These are phyloP conservation scores for Ciconia boyciana DNA, from an alignment of 2,113 vertebrate species.

Conservation along the genomic window DNA sequence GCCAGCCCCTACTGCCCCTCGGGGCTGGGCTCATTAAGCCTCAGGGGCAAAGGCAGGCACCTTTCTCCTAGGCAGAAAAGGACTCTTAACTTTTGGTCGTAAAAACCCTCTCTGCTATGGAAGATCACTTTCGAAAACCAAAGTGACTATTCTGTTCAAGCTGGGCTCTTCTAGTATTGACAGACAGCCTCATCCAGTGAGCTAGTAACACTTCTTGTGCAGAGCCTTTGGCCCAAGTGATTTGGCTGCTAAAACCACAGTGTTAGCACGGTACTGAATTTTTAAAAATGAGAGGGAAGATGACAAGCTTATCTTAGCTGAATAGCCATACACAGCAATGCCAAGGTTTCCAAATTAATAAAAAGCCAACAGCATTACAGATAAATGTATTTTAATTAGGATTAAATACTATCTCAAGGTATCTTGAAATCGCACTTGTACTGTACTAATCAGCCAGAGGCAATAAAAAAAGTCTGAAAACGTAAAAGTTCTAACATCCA, in stretches of 20 bases:
- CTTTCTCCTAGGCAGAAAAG: not conserved
- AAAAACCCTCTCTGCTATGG: not conserved
- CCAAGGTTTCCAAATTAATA: constrained; percentile 52
- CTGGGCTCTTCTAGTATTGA: not conserved
- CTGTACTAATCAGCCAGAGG: constrained; percentile 82
- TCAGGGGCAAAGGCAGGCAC: not conserved
- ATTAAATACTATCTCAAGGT: constrained; percentile 90
- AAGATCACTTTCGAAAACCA: not conserved
- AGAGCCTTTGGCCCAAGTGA: not conserved
- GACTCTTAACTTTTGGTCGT: not conserved
- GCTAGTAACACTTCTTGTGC: not conserved
- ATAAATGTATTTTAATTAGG: constrained; percentile 92
- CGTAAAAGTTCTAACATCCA: constrained; percentile 58
- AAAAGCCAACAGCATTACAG: constrained; percentile 73
- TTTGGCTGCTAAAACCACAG: not conserved
- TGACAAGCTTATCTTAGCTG: not conserved
- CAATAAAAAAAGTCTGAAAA: constrained; percentile 79
- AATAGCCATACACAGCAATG: constrained; percentile 4
- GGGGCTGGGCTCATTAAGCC: not conserved
- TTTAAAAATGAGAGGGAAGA: not conserved
- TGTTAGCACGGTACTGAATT: not conserved
- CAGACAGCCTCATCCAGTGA: not conserved
- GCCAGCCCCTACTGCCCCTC: not conserved
- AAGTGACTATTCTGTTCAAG: not conserved
- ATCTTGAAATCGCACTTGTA: constrained; percentile 78